These are phyloP conservation scores for Metellina segmentata DNA, from an alignment of 2,888 invertebrate species.

Conservation along the genomic window DNA sequence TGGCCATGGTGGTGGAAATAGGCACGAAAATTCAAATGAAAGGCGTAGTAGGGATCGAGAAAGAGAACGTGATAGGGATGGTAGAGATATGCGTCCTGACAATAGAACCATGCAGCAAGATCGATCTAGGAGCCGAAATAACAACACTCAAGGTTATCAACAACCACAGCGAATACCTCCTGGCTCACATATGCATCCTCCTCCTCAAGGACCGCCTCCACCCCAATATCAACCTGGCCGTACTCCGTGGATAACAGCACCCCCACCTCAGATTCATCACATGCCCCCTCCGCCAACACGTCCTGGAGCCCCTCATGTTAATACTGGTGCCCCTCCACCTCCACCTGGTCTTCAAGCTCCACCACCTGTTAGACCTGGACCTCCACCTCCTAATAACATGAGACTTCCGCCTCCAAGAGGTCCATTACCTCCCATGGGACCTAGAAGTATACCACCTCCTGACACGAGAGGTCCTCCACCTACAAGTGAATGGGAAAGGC, in stretches of 20 bases:
- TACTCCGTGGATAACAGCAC: conserved; percentile 78
- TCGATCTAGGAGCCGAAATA: conserved; percentile 72
- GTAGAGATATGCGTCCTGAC: conserved; percentile 75
- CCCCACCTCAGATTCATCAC: conserved; percentile 79
- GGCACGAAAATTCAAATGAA: conserved; percentile 64
- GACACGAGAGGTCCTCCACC: conserved; percentile 81
- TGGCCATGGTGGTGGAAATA: conserved; percentile 63
- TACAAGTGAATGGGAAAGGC: conserved; percentile 88
- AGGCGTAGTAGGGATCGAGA: conserved; percentile 67
- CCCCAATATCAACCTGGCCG: conserved; percentile 77
- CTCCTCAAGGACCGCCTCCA: conserved; percentile 79
- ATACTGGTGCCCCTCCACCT: conserved; percentile 82
- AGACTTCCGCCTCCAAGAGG: conserved; percentile 78
- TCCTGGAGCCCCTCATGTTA: conserved; percentile 80
- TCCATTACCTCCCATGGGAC: conserved; percentile 79
- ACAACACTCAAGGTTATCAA: conserved; percentile 65
- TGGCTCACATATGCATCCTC: conserved; percentile 78
- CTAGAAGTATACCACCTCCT: conserved; percentile 83
- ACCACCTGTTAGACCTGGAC: conserved; percentile 83
- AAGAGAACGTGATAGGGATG: conserved; percentile 67
- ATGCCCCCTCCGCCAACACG: conserved; percentile 81
- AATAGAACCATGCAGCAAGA: conserved; percentile 75
- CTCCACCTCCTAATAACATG: conserved; percentile 82
- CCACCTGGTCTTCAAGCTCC: conserved; percentile 81
- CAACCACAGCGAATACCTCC: conserved; percentile 78